Evolutionary conservation across 2,113 vertebrate species (phyloP), one percentile per base, ranked within the genome.

Genomic region (Gadus macrocephalus): DNA sequence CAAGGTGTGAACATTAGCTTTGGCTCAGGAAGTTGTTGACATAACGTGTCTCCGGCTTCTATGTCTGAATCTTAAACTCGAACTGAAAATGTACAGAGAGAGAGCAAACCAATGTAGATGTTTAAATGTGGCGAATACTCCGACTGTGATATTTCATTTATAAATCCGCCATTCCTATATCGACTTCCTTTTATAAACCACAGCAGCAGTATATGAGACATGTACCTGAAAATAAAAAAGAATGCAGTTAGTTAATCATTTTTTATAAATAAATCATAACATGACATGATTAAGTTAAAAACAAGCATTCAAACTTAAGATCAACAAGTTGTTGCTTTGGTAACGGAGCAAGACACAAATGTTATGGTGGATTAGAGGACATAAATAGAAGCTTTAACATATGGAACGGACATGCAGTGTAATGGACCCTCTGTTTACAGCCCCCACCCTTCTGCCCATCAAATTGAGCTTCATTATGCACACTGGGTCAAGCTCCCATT

Each of bases 401-500:
- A 17, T 28, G 63, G 9, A 27, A 28, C 22, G 17, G 28, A 20
- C 71, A 70, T 78, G 78, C 70, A 67, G 49, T 62, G 38, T 71
- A 25, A 27, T 12, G 5, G 28, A 42, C 67, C 38, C 38, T 9
- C 17, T 31, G 65, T 82, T 14, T 25, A 59, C 31, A 25, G 49
- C 62, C 71, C 60, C 68, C 67, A 62, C 12, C 55, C 64, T 64
- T 71, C 71, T 66, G 53, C 59, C 71, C 68, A 53, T n/a, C 74
- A 79, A 76, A 80, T 49, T 75, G 75, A 78, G 86, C 80, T 80
- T 56, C 27, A 78, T 59, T 76, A 72, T 42, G 69, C 71, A 55
- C 80, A 78, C 76, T 75, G 77, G 83, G 85, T 79, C 85, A 86
- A 85, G 86, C 87, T 85, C 72, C 67, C 66, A 63, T 67, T 25